phyloP scores from a whole-genome alignment of 2,797 vertebrate species.

The Hephaestus fuliginosus region DNA sequence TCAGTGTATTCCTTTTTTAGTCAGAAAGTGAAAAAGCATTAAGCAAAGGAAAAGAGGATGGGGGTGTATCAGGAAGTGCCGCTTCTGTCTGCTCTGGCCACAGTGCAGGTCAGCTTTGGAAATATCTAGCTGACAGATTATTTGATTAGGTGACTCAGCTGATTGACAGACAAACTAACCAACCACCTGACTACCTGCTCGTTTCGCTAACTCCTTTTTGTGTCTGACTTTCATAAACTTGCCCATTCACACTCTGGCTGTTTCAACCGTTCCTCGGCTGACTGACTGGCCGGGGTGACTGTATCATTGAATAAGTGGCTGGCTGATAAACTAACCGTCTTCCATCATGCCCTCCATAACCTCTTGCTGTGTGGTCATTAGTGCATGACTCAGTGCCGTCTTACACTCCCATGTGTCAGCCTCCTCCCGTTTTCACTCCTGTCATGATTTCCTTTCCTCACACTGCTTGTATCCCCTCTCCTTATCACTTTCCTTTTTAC shows the following conservation, averaged over 20 bases:
- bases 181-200: not conserved
- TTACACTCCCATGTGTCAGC: constrained; percentile 42
- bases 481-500: not conserved
- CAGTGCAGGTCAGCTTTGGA: not conserved
- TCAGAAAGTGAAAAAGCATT: not conserved
- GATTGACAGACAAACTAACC: constrained; percentile 3
- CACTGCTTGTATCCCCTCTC: not conserved
- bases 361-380: constrained; percentile 48
- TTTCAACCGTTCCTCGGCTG: not conserved
- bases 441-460: constrained; percentile 6
- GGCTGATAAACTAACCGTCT: constrained; percentile 28
- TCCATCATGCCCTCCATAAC: constrained; percentile 29
- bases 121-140: not conserved
- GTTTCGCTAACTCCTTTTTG: not conserved
- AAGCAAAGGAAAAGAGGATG: not conserved
- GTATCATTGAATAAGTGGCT: constrained; percentile 36
- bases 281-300: constrained; percentile 10
- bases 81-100: not conserved
- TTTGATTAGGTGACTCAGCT: not conserved
- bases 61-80: not conserved
- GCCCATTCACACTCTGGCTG: not conserved
- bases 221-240: not conserved
- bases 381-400: constrained; percentile 33
- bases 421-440: constrained; percentile 20
- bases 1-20: not conserved